Evolutionary conservation across 2,797 vertebrate genomes (phyloP), one percentile per base, ranked within the genome.

Genomic region (Labeo calbasu): DNA sequence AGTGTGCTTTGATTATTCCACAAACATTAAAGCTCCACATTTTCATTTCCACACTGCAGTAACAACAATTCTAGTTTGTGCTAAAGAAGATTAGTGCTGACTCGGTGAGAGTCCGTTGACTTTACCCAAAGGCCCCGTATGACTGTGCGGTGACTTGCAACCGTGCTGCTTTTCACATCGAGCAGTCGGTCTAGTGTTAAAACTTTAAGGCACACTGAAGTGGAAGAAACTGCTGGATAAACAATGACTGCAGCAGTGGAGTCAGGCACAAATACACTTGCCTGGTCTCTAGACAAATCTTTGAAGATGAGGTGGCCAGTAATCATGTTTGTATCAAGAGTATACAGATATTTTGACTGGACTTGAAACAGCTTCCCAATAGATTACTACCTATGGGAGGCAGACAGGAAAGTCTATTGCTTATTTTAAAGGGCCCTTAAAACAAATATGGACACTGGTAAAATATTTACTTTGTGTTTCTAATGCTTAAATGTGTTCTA

Each of bases 141-240:
- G 21, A 12, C 48, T 23, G 48, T 55, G 48, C 28, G 69, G 8
- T 51, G 65, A 55, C 65, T 48, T 32, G 61, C 43, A 78, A 65
- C 77, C 63, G 2, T 14, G 11, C 53, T 25, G 40, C 80, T 76
- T 79, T 79, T 84, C 50, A 25, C 19, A 70, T 4, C 55, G 12
- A 81, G 17, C 59, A 80, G 59, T 61, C 78, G 25, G 23, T 76
- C 19, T 75, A 36, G 32, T 36, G 61, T 9, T 51, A 51, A 63
- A 63, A 66, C n/a, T 80, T 53, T 57, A 12, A 85, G 72, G 21
- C 43, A 77, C 43, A 73, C 36, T 59, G 15, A 36, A 81, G 63
- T 23, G 48, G 53, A 28, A 17, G 36, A 72, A 28, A 3, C 79
- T 55, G 7, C 46, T 8, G 43, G 66, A 36, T 28, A 32, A 80